Base-by-base conservation (phyloP, 2,888 invertebrate species). In the Serripes groenlandicus region DNA sequence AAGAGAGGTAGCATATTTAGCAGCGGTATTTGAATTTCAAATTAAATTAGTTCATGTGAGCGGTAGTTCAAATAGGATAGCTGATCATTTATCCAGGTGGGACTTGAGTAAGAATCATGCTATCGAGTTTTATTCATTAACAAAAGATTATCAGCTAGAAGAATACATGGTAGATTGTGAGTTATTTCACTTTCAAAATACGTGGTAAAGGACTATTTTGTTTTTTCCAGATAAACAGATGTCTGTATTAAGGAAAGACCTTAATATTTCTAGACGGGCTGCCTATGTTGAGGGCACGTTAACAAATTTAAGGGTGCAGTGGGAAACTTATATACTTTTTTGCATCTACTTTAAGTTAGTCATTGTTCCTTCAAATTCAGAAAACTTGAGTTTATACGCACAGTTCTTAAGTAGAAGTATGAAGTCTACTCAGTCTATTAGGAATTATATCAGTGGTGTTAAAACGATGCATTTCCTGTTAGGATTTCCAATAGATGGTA, bases 11-110 rank as follows among this genome's bases (percentile, higher is more conserved):
- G 30, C 71, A 11, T 71, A 56, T 34, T n/a, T 71, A 18, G 32
- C 71, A 32, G 71, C 71, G 9, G 34, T 11, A 9, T 34, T 21
- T 3, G 71, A 71, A 56, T 71, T 54, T 34, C 56, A 71, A 56
- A 34, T 71, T n/a, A 56, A 35, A 7, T 54, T 56, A n/a, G 34
- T 56, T 4, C 71, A 56, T 71, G 3, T 71, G 9, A 56, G 56
- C 5, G 21, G 34, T 1, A 34, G 23, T 9, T 7, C 32, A 11
- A 62, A 62, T 18, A 3, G 62, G 18, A 32, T 62, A 3, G 7
- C 62, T 21, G 62, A 62, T 62, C 7, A 7, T 4, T 21, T 62
- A 4, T 62, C 62, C 5, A 30, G 62, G 3, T 62, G 62, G 62
- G 32, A 32, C 32, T 21, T 32, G 3, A 23, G 28, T 23, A 7